A percentile compares a stretch with the other conserved stretches of the same genome.
Conservation (phyloP, 2,888 invertebrate genomes). For the Chouioia cunea region DNA sequence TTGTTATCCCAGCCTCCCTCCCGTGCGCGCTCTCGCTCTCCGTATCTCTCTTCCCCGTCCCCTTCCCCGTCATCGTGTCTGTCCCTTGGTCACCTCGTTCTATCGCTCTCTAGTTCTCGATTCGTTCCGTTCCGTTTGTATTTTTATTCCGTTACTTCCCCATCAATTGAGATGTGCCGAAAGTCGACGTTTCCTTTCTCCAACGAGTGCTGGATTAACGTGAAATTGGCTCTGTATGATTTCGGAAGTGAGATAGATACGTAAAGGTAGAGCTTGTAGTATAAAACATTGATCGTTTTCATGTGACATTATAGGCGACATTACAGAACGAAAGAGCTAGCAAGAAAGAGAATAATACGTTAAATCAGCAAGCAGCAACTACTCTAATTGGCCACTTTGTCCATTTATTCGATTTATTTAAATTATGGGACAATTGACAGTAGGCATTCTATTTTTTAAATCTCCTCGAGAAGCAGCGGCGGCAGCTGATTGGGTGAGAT, state of each 20-base stretch:
- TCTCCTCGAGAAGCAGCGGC: conserved; percentile 62
- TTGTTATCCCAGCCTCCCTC: conserved; percentile 21
- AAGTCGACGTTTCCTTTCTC: no score
- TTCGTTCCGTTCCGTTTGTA: no score
- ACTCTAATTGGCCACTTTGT: conserved; percentile 69
- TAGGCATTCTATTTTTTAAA: conserved; percentile 70
- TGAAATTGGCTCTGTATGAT: no score
- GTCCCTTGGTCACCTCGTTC: conserved; percentile 17
- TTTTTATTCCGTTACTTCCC: no score
- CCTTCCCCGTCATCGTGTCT: conserved; percentile 13
- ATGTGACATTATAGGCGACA: no score
- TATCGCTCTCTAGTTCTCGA: no score
- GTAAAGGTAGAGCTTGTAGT: no score
- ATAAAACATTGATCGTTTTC: no score
- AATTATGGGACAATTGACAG: conserved; percentile 70
- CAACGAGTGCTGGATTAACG: background rate
- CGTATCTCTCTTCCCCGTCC: conserved; percentile 33
- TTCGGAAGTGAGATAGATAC: no score
- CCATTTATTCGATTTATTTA: conserved; percentile 70
- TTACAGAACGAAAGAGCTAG: conserved; percentile 42
- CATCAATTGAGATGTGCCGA: no score
- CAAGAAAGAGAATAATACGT: conserved; percentile 41
- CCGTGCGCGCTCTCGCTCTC: conserved; percentile 45
- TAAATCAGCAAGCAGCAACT: conserved; percentile 65
- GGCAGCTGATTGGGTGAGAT: conserved; percentile 67